These are phyloP conservation scores for Epistrophe eligans DNA, from an alignment of 2,888 invertebrate species.

Conservation along the genomic window DNA sequence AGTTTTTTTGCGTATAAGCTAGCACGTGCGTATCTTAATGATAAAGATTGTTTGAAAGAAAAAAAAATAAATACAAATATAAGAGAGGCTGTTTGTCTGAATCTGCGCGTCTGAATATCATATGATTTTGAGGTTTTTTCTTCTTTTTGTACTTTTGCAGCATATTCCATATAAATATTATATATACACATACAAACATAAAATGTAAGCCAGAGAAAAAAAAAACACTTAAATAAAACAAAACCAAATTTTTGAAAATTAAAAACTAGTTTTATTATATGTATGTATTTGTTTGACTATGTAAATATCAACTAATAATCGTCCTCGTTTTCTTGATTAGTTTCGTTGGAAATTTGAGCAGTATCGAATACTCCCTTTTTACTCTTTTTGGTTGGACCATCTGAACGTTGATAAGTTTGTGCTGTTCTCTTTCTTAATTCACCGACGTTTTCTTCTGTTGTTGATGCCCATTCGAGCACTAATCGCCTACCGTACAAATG, in stretches of 20 bases:
- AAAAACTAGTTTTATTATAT: constrained; percentile 79
- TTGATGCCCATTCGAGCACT: constrained; percentile 94
- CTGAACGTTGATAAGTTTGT: constrained; percentile 85
- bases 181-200: constrained; percentile 10
- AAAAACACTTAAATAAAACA: constrained; percentile 55
- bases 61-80: neutral
- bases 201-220: constrained; percentile 55
- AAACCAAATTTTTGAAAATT: constrained; percentile 48
- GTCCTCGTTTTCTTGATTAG: constrained; percentile 76
- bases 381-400: constrained; percentile 82
- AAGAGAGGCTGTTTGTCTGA: constrained; percentile 44
- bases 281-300: constrained; percentile 77
- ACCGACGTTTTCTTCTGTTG: constrained; percentile 90
- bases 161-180: constrained; percentile 47
- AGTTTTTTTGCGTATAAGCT: constrained; percentile 36
- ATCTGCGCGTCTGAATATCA: constrained; percentile 38
- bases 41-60: constrained; percentile 17
- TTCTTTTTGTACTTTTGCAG: constrained; percentile 71
- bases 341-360: constrained; percentile 68
- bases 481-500: constrained; percentile 98
- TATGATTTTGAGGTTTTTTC: constrained; percentile 45
- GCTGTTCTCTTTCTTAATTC: constrained; percentile 94
- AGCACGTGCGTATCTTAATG: constrained; percentile 21
- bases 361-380: constrained; percentile 84
- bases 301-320: constrained; percentile 54